phyloP scores from a whole-genome alignment of 1,140 invertebrate genomes.

The Oscheius sp. region DNA sequence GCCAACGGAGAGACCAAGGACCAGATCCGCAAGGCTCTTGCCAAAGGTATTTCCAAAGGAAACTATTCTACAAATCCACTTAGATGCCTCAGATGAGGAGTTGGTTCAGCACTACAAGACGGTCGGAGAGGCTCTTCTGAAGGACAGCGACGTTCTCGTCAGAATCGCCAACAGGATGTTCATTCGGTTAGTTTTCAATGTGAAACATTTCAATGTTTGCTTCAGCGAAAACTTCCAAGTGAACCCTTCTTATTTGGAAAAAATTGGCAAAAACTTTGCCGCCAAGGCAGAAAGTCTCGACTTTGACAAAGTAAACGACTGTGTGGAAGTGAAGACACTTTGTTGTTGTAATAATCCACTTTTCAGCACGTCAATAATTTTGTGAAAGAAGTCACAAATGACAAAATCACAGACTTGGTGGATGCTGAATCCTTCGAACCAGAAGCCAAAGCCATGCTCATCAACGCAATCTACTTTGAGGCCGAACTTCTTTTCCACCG shows the following conservation, averaged over 20 bases:
- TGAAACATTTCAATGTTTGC: not conserved
- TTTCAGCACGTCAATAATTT: slow-evolving; percentile 19
- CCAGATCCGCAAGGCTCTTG: slow-evolving; percentile 12
- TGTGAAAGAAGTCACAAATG: slow-evolving; percentile 16
- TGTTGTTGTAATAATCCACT: too few species aligned
- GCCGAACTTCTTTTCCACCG: slow-evolving; percentile 4
- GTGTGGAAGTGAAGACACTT: too few species aligned
- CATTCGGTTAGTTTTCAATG: not conserved
- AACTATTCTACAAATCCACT: too few species aligned
- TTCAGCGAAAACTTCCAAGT: slow-evolving; percentile 6
- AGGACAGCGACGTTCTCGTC: not conserved
- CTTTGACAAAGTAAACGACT: not conserved
- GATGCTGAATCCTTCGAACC: not conserved
- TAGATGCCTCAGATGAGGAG: slow-evolving; percentile 14
- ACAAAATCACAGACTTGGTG: slow-evolving; percentile 12
- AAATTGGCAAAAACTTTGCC: slow-evolving; percentile 10
- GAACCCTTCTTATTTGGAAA: not conserved
- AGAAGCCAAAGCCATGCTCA: slow-evolving; percentile 12
- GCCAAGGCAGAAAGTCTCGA: slow-evolving; percentile 11
- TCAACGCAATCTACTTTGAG: slow-evolving; percentile 26
- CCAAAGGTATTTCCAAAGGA: too few species aligned
- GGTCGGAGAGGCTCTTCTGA: not conserved
- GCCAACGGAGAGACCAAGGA: slow-evolving; percentile 11
- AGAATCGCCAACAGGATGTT: slow-evolving; percentile 11
- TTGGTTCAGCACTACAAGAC: slow-evolving; percentile 2